phyloP scores from a whole-genome alignment of 2,797 vertebrate species.

The Eurystomus glaucurus region DNA sequence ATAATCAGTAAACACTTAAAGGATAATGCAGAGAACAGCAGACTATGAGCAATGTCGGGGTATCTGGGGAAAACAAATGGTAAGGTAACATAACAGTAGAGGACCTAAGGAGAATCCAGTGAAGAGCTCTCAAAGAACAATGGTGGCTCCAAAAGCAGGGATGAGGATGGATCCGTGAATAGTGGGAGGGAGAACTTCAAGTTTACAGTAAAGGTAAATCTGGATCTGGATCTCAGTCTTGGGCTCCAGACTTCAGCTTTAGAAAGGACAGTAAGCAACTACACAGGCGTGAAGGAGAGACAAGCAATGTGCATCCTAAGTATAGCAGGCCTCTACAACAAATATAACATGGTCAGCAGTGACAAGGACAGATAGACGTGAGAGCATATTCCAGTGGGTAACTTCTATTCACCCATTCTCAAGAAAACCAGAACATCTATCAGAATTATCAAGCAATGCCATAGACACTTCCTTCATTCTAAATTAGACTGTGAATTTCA shows the following conservation, averaged over 20 bases:
- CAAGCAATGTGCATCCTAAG: background rate
- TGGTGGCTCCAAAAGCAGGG: background rate
- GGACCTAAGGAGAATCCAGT: background rate
- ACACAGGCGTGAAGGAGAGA: fast-evolving
- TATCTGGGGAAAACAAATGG: background rate
- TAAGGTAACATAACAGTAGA: background rate
- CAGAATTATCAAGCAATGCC: background rate
- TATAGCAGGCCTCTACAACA: background rate
- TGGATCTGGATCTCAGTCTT: background rate
- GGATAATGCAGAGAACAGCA: background rate
- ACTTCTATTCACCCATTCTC: background rate
- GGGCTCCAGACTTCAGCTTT: background rate
- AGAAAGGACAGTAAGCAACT: background rate
- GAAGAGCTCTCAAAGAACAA: background rate
- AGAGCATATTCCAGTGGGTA: background rate
- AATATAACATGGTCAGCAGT: fast-evolving
- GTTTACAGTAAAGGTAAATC: background rate
- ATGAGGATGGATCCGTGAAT: background rate
- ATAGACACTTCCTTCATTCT: background rate
- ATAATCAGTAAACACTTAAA: background rate
- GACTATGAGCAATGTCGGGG: background rate
- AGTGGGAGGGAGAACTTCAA: background rate
- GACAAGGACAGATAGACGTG: background rate
- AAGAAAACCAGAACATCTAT: background rate
- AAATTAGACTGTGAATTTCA: background rate